These are phyloP conservation scores for Dorcus hopei DNA, from an alignment of 2,888 invertebrate genomes.

Conservation along the genomic window DNA sequence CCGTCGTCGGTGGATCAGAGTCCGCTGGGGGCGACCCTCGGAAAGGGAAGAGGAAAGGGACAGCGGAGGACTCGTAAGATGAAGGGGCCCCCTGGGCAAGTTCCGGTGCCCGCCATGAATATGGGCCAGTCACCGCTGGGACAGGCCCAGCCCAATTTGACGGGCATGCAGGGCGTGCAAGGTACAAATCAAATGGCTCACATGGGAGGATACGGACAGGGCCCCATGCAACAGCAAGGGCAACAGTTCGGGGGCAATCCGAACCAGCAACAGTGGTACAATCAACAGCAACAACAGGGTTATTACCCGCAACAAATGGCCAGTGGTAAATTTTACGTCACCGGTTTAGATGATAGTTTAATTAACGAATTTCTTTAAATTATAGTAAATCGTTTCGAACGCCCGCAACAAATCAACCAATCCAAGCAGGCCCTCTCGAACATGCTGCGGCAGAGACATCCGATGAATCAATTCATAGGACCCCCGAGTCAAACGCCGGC, in stretches of 20 bases:
- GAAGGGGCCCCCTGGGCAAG: constrained; percentile 45
- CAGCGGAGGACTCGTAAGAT: constrained; percentile 54
- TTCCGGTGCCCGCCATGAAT: constrained; percentile 31
- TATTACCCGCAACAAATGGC: constrained; percentile 54
- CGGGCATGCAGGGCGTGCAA: constrained; percentile 39
- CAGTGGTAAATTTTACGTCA: constrained; percentile 29
- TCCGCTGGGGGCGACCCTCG: constrained; percentile 55
- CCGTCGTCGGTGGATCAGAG: constrained; percentile 68
- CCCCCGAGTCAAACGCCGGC: constrained; percentile 40
- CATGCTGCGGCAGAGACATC: constrained; percentile 77
- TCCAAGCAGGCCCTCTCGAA: constrained; percentile 84
- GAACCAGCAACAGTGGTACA: constrained; percentile 58
- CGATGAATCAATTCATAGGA: constrained; percentile 53
- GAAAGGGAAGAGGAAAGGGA: constrained; percentile 55
- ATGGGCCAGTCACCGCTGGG: constrained; percentile 36
- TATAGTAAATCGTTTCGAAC: constrained; percentile 50
- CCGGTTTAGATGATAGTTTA: no score
- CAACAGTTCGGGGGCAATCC: constrained; percentile 48
- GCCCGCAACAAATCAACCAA: constrained; percentile 56
- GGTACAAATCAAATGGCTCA: constrained; percentile 40
- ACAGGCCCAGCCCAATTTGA: constrained; percentile 31
- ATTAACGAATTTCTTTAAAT: constrained; percentile 3
- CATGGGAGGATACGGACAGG: constrained; percentile 39
- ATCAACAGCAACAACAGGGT: constrained; percentile 47
- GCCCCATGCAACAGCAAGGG: constrained; percentile 35